Evolutionary conservation across 2,888 invertebrate genomes (phyloP).

Genomic region (Philonicus albiceps): DNA sequence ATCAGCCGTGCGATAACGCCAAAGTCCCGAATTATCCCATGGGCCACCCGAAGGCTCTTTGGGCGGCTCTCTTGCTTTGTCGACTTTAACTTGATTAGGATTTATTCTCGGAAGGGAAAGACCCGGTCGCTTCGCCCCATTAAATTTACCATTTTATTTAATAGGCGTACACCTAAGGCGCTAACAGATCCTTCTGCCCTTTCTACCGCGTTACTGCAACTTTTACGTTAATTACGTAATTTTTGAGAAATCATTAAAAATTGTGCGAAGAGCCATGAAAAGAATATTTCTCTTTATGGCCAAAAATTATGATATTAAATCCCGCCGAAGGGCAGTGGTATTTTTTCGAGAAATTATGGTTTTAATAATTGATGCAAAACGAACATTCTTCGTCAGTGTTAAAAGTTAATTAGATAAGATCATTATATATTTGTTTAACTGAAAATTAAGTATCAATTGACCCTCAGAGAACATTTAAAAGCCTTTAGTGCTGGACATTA

Average conservation of each 20-base stretch:
- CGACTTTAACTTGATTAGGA: neutral
- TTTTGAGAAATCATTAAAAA: neutral
- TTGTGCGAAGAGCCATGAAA: neutral
- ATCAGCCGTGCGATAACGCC: neutral
- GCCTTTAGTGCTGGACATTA: neutral
- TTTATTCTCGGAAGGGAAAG: neutral
- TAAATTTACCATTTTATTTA: conserved; percentile 7
- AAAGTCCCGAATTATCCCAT: neutral
- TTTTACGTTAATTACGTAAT: neutral
- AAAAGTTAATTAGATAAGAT: neutral
- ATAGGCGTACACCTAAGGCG: conserved; percentile 3
- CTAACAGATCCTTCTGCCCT: neutral
- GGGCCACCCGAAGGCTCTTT: neutral
- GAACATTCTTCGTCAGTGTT: neutral
- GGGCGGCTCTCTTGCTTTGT: neutral
- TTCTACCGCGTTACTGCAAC: neutral
- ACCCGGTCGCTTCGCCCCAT: neutral
- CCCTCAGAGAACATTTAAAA: no score
- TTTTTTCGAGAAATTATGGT: neutral
- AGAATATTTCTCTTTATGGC: neutral
- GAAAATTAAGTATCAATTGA: no score
- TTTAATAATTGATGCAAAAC: neutral
- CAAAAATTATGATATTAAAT: neutral
- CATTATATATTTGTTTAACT: neutral
- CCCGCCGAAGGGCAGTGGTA: neutral